A percentile compares a stretch with the other conserved stretches of the same genome.
Evolutionary conservation across 2,113 vertebrate species (phyloP).

Genomic region (Grammomys surdaster): DNA sequence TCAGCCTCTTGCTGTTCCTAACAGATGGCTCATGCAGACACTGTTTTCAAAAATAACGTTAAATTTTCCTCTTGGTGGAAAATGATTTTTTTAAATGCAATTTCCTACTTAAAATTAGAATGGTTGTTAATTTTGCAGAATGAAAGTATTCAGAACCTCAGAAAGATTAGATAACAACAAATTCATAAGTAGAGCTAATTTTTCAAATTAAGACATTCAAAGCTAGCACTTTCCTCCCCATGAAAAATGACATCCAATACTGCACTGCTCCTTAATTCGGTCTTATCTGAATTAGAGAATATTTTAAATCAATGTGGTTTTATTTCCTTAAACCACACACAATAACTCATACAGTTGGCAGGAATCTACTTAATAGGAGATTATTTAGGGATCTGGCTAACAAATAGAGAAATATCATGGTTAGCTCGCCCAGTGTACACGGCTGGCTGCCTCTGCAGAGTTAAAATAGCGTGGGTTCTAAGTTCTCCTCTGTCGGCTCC

Average conservation of each 20-base stretch:
- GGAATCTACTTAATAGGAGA: conserved; percentile 23
- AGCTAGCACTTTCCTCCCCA: background rate
- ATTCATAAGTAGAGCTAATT: conserved; percentile 58
- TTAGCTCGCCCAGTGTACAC: background rate
- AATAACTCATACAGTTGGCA: conserved; percentile 1
- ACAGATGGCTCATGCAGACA: background rate
- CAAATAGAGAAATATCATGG: conserved; percentile 51
- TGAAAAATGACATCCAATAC: background rate
- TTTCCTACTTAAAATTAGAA: conserved; percentile 61
- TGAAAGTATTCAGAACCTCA: conserved; percentile 25
- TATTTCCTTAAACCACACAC: conserved; percentile 44
- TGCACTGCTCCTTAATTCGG: background rate
- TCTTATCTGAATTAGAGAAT: conserved; percentile 34
- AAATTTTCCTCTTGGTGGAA: conserved; percentile 54
- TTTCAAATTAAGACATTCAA: conserved; percentile 50
- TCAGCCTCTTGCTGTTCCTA: background rate
- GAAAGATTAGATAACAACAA: conserved; percentile 52
- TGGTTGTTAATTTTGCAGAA: conserved; percentile 50
- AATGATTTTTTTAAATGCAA: conserved; percentile 34
- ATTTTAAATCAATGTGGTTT: conserved; percentile 42
- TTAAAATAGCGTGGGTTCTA: background rate
- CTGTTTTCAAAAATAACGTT: conserved; percentile 36
- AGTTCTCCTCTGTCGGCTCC: conserved; percentile 1
- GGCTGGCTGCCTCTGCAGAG: background rate
- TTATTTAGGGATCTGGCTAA: conserved; percentile 43